Conservation (phyloP, 1,140 invertebrate genomes). For the Euschistus heros region DNA sequence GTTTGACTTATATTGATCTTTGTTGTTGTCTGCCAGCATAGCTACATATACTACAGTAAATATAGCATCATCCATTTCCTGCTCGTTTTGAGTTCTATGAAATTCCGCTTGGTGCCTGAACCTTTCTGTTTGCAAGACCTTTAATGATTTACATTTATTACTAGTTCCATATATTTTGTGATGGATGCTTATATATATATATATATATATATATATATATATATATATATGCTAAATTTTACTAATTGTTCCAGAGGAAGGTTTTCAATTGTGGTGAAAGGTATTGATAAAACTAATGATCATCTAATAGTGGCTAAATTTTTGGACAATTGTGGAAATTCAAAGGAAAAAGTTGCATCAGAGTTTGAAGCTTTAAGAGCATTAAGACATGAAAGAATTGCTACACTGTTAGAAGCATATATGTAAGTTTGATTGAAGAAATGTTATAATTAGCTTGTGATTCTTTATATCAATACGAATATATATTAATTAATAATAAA, state of each 20-base stretch:
- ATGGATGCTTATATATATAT: too few relatives aligned
- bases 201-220: neutral
- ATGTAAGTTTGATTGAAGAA: conserved; percentile 37
- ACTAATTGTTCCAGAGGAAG: conserved; percentile 49
- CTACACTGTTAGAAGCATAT: conserved; percentile 58
- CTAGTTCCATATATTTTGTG: too few relatives aligned
- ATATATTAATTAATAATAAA: neutral
- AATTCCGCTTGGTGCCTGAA: too few relatives aligned
- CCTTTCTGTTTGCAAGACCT: too few relatives aligned
- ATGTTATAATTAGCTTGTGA: too few relatives aligned
- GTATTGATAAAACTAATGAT: conserved; percentile 61
- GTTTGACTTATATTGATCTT: too few relatives aligned
- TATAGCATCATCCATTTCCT: too few relatives aligned
- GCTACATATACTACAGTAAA: too few relatives aligned
- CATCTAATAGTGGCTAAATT: conserved; percentile 67
- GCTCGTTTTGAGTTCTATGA: too few relatives aligned
- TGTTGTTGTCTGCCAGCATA: too few relatives aligned
- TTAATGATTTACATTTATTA: too few relatives aligned
- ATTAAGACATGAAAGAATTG: conserved; percentile 75
- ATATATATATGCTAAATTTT: neutral
- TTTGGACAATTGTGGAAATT: conserved; percentile 54
- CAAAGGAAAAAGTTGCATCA: conserved; percentile 50
- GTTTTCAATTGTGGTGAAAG: conserved; percentile 74
- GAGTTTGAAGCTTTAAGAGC: conserved; percentile 75
- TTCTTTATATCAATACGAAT: neutral